Conservation (phyloP, 2,888 invertebrate genomes). For the Scelioninae gen. 1 region DNA sequence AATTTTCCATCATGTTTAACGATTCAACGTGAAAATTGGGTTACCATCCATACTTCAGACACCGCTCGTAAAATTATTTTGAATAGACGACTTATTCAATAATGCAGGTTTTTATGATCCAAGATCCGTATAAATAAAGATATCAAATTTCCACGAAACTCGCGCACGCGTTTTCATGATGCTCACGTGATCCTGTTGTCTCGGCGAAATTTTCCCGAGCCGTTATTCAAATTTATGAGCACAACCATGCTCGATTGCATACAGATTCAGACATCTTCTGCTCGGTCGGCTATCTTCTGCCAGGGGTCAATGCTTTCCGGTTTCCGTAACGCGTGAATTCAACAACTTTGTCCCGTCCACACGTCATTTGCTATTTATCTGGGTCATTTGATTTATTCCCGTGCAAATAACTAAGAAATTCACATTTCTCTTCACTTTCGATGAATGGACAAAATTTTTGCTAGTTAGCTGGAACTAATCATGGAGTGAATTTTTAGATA, state of each 20-base stretch:
- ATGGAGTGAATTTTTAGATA: too few species aligned
- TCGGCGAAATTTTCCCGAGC: slow-evolving; percentile 41
- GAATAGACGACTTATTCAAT: slow-evolving; percentile 49
- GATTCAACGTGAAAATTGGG: not conserved
- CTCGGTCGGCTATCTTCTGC: slow-evolving; percentile 51
- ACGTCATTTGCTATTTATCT: slow-evolving; percentile 68
- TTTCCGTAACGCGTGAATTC: slow-evolving; percentile 56
- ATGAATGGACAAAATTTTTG: too few species aligned
- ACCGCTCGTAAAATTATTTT: slow-evolving; percentile 70
- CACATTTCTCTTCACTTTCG: slow-evolving; percentile 27
- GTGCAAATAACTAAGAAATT: slow-evolving; percentile 42
- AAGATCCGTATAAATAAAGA: slow-evolving; percentile 42
- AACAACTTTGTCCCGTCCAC: slow-evolving; percentile 57
- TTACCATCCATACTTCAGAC: slow-evolving; percentile 17
- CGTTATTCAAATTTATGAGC: slow-evolving; percentile 64
- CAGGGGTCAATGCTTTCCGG: slow-evolving; percentile 66
- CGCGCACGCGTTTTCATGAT: slow-evolving; percentile 4
- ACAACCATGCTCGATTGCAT: slow-evolving; percentile 57
- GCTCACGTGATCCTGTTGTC: slow-evolving; percentile 36
- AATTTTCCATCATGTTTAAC: not conserved
- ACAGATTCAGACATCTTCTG: slow-evolving; percentile 59
- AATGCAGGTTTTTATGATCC: slow-evolving; percentile 49
- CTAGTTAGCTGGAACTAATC: too few species aligned
- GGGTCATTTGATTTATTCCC: slow-evolving; percentile 63
- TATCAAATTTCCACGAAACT: slow-evolving; percentile 53